Conservation (phyloP, 2,797 vertebrate genomes). For the Lepidocolaptes lacrymiger region DNA sequence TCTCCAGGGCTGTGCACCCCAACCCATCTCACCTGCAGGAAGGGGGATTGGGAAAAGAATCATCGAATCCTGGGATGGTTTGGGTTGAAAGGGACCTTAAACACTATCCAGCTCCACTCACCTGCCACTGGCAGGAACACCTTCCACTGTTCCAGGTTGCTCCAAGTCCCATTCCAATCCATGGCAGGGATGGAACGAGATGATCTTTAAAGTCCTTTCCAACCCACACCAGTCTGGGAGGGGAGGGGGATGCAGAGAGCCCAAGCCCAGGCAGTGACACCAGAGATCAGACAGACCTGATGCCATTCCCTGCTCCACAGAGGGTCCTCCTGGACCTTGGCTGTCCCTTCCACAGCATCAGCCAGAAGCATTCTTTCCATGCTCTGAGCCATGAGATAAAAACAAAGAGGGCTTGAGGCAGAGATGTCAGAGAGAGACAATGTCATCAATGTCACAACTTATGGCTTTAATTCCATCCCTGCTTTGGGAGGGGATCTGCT, state of each 20-base stretch:
- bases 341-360: background rate
- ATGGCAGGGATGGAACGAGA: background rate
- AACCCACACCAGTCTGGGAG: background rate
- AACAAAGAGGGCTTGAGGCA: background rate
- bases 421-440: background rate
- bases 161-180: background rate
- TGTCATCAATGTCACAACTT: background rate
- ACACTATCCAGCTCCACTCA: background rate
- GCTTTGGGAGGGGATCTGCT: background rate
- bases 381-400: background rate
- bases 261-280: background rate
- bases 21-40: fast-evolving
- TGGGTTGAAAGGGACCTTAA: background rate
- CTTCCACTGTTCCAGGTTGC: background rate
- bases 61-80: background rate
- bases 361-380: background rate
- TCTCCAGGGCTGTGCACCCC: fast-evolving
- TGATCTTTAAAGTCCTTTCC: fast-evolving
- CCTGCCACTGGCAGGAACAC: background rate
- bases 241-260: background rate
- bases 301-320: background rate
- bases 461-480: background rate
- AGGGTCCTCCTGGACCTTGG: background rate
- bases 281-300: background rate
- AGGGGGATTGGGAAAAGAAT: background rate